These are phyloP conservation scores for Parauchenoglanis ngamensis DNA, from an alignment of 2,797 vertebrate species.

Conservation along the genomic window DNA sequence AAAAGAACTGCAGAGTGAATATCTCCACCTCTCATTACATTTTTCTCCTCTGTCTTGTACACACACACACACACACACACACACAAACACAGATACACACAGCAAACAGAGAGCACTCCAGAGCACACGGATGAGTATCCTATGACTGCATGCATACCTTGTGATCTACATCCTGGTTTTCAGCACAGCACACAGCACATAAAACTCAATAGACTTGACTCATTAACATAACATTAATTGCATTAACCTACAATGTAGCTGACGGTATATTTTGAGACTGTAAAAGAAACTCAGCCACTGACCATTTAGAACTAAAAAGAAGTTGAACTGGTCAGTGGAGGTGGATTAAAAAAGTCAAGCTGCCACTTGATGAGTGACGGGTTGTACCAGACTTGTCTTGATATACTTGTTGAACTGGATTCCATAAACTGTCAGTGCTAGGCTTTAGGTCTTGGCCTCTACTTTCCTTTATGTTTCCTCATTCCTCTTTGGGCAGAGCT, in stretches of 20 bases:
- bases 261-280: background rate
- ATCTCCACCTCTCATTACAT: background rate
- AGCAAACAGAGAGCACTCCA: slow-evolving; percentile 49
- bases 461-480: slow-evolving; percentile 76
- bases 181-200: slow-evolving; percentile 17
- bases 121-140: slow-evolving; percentile 78
- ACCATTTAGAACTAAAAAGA: background rate
- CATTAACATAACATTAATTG: background rate
- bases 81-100: slow-evolving; percentile 41
- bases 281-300: background rate
- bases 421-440: slow-evolving; percentile 66
- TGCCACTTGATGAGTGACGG: slow-evolving; percentile 46
- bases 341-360: slow-evolving; percentile 36
- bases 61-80: slow-evolving; percentile 25
- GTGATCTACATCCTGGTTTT: slow-evolving; percentile 73
- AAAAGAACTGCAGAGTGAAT: background rate
- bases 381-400: slow-evolving; percentile 41
- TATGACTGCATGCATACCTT: slow-evolving; percentile 68
- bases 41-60: slow-evolving; percentile 17
- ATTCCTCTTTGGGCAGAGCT: slow-evolving; percentile 71
- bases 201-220: slow-evolving; percentile 6
- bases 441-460: slow-evolving; percentile 53
- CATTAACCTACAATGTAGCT: background rate
- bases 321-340: background rate
- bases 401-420: slow-evolving; percentile 74